Evolutionary conservation across 2,888 invertebrate species (phyloP), one percentile per base, ranked within the genome.

Genomic region (Meta bourneti): DNA sequence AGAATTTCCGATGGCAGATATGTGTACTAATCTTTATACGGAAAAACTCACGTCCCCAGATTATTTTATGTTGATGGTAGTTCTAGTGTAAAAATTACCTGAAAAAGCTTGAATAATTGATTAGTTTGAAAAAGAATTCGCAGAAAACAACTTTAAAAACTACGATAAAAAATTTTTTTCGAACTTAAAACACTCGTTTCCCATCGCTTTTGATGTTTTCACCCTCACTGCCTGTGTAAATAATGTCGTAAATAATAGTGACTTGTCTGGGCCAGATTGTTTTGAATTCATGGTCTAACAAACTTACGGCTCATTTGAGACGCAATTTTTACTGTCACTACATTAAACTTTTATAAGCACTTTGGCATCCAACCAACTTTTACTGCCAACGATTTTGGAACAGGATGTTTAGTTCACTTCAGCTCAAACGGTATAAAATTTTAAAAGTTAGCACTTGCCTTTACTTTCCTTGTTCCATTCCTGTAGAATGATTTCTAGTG

Each of bases 241-340:
- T 61, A 61, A 61, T 9, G 61, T 16, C 9, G 16, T 61, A 61
- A 61, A 61, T 16, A 61, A 61, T 16, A 11, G 61, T 16, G 61
- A 61, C 61, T 61, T 61, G 61, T 61, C 61, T 61, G 61, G 16
- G 11, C 61, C 61, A 61, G 61, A 61, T 61, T 61, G 61, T 61
- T 61, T 61, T 61, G 61, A 61, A 61, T 61, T 61, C 61, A 61
- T 61, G 61, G 61, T 61, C 61, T 61, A 61, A 61, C 61, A 61
- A 61, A 61, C 61, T 61, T 16, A 61, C 61, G 61, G 61, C 61
- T 61, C 61, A 61, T 61, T 61, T 61, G 61, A 61, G 61, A 61
- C 16, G 13, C 61, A 61, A 61, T 61, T 61, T 61, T 61, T 61
- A 61, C 61, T 61, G 61, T 61, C 61, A 61, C 61, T 61, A 61